A percentile compares a stretch with the other conserved stretches of the same genome.
Evolutionary conservation across 2,888 invertebrate species (phyloP).

Genomic region (Drosophila phalerata): DNA sequence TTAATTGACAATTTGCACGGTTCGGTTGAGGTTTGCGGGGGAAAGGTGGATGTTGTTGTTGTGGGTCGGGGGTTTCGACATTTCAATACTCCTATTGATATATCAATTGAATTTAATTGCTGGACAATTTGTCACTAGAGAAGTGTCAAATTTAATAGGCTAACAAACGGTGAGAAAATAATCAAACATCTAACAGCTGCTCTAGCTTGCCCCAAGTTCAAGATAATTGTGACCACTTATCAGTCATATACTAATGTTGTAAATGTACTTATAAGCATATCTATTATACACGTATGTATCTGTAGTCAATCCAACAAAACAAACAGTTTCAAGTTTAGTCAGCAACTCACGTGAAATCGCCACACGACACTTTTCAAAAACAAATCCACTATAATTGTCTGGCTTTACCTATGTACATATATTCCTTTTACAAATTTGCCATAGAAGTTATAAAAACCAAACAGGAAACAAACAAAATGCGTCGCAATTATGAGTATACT

Average conservation of each 20-base stretch:
- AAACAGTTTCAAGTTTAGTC: constrained; percentile 29
- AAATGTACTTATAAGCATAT: not conserved
- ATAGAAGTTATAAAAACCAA: constrained; percentile 16
- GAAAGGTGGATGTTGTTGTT: not conserved
- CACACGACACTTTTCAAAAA: constrained; percentile 16
- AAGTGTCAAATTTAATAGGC: constrained; percentile 68
- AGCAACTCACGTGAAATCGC: constrained; percentile 20
- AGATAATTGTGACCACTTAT: constrained; percentile 41
- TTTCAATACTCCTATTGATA: constrained; percentile 32
- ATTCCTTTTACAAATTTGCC: constrained; percentile 1
- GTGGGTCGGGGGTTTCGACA: constrained; percentile 27
- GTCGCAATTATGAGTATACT: constrained; percentile 29
- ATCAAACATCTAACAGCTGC: constrained; percentile 15
- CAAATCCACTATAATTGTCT: constrained; percentile 36
- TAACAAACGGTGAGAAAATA: constrained; percentile 46
- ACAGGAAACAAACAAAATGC: constrained; percentile 39
- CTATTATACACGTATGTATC: not conserved
- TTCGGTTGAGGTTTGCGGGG: constrained; percentile 1
- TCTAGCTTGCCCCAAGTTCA: constrained; percentile 34
- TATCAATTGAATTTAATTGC: constrained; percentile 75
- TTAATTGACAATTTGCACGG: constrained; percentile 65
- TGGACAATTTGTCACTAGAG: constrained; percentile 57
- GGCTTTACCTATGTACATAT: constrained; percentile 16
- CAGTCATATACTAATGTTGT: constrained; percentile 15
- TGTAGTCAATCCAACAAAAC: constrained; percentile 16